Evolutionary conservation across 2,888 invertebrate genomes (phyloP), one percentile per base, ranked within the genome.

Genomic region (Pristionchus maxplancki): DNA sequence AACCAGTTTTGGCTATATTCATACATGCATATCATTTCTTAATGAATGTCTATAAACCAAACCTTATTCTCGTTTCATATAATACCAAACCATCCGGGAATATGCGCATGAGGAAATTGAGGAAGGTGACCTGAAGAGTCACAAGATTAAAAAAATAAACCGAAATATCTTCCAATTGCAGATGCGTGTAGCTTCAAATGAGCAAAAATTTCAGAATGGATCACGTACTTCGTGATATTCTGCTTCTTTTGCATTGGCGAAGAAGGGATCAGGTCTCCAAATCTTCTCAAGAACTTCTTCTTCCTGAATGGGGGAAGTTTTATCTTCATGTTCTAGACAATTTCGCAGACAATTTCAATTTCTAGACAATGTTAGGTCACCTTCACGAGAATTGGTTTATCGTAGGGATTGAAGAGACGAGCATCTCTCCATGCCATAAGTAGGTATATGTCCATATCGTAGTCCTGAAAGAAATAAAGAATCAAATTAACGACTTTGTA

Each of bases 371-470:
- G n/a, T n/a, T n/a, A n/a, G n/a, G 13, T 84, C 78, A 93, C 94
- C 89, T 94, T 94, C 11, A 94, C 93, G 31, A 94, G 87, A 88
- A 94, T 94, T 31, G 94, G 93, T 87, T 93, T 92, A 40, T 91
- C 92, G 89, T 93, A 94, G 0, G 93, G 92, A 90, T 94, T 94
- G 9, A 91, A 93, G 11, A 94, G 90, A 1, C 94, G 90, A 0
- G 94, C 93, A 81, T 94, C 94, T 78, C 94, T 90, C 94, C 94
- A 94, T 0, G 93, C 90, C 93, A 94, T 93, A 89, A 93, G 89
- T 74, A 94, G 88, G 81, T 93, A 94, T 4, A 94, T 94, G 87
- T 94, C 94, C 94, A 94, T 94, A 81, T 94, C 94, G 90, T 94
- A 94, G 88, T 94, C 94, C 94, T 94, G 37, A 78, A 1, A 64